Evolutionary conservation across 2,113 vertebrate species (phyloP).

Genomic region (Alligator mississippiensis): DNA sequence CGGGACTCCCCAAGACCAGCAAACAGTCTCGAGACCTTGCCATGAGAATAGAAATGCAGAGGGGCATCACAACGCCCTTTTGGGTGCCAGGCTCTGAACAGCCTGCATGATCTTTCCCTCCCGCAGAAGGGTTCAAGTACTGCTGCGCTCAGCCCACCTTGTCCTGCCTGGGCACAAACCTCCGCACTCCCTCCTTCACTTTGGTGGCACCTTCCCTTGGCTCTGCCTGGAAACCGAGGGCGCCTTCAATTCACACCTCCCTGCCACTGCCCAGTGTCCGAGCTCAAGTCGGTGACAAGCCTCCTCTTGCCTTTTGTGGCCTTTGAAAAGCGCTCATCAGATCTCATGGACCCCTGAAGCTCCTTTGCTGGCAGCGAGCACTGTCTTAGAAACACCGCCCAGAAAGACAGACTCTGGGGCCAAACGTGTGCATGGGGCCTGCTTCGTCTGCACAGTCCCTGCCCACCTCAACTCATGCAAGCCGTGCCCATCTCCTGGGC

Average conservation of each 20-base stretch:
- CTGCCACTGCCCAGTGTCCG: neutral
- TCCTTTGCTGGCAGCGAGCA: neutral
- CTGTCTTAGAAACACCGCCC: neutral
- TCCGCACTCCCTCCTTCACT: neutral
- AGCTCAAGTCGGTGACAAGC: neutral
- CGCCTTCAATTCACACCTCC: neutral
- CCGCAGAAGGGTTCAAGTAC: neutral
- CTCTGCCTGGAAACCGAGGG: neutral
- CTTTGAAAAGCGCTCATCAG: neutral
- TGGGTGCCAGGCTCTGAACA: fast-evolving
- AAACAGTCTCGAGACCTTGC: neutral
- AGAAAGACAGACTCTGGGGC: neutral
- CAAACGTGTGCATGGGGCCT: neutral
- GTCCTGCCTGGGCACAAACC: neutral
- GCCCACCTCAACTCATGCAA: fast-evolving
- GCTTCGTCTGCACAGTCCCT: neutral
- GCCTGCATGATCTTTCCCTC: neutral
- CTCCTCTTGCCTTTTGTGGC: neutral
- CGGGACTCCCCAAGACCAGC: neutral
- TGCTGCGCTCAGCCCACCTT: neutral
- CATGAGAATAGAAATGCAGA: fast-evolving
- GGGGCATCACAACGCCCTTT: neutral
- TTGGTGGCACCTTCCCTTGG: neutral
- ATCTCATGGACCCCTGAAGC: neutral
- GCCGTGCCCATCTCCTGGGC: neutral